phyloP scores from a whole-genome alignment of 2,888 invertebrate species.

The Flabesymbios commensalis region DNA sequence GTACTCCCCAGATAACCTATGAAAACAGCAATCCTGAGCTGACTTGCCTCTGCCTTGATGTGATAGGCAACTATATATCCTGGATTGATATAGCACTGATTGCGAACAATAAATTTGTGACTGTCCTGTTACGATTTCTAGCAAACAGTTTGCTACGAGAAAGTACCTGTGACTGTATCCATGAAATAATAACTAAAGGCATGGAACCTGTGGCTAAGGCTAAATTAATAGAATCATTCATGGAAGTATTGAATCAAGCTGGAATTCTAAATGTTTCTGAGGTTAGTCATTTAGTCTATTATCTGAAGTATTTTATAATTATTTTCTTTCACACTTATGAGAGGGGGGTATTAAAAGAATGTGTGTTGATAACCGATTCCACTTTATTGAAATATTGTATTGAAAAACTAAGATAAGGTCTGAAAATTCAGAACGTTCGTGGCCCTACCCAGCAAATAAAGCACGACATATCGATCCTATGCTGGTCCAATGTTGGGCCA shows the following conservation, averaged over 20 bases:
- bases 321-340: background rate
- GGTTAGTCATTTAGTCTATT: background rate
- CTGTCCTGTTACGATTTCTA: conserved; percentile 63
- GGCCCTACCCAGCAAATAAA: no score
- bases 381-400: background rate
- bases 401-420: background rate
- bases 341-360: background rate
- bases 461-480: no score
- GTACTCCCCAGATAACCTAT: conserved; percentile 64
- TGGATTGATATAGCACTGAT: conserved; percentile 69
- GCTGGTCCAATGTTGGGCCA: no score
- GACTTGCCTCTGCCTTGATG: conserved; percentile 63
- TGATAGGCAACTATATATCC: conserved; percentile 66
- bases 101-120: conserved; percentile 66
- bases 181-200: conserved; percentile 66
- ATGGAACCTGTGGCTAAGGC: conserved; percentile 67
- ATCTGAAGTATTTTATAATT: background rate
- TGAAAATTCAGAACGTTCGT: no score
- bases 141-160: conserved; percentile 57
- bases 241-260: conserved; percentile 59
- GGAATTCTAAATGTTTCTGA: conserved; percentile 37
- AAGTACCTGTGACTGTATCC: conserved; percentile 65
- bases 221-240: conserved; percentile 64
- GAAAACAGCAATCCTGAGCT: conserved; percentile 58
- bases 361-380: background rate